A percentile compares a stretch with the other conserved stretches of the same genome.
phyloP scores from a whole-genome alignment of 2,797 vertebrate genomes.

The Mycteria americana region DNA sequence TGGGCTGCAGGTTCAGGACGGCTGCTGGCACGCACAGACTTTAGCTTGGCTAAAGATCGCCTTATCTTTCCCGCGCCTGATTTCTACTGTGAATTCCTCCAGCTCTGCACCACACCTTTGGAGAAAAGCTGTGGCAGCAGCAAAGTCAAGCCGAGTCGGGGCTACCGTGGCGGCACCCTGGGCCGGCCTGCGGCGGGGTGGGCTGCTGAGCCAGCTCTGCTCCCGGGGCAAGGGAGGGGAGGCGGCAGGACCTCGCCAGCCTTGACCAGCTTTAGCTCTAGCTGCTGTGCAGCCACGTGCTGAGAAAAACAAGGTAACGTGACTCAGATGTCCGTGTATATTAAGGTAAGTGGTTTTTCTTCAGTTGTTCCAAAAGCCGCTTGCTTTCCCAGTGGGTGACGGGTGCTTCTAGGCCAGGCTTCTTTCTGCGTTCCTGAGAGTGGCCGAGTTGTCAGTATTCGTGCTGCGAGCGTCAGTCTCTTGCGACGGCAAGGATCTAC shows the following conservation, averaged over 20 bases:
- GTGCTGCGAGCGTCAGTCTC: accelerated
- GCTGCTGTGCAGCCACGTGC: not conserved
- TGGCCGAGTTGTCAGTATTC: accelerated
- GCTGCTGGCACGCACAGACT: not conserved
- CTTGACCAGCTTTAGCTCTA: not conserved
- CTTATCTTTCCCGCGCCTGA: accelerated
- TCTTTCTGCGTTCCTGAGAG: not conserved
- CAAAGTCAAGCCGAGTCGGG: not conserved
- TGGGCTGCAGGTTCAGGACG: not conserved
- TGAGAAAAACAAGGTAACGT: not conserved
- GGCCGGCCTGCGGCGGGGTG: accelerated
- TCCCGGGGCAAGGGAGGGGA: accelerated
- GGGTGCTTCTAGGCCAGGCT: not conserved
- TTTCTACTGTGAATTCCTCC: not conserved
- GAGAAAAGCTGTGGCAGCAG: not conserved
- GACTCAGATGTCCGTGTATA: accelerated
- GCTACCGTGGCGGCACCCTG: not conserved
- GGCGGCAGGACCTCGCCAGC: not conserved
- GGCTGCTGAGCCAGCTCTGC: not conserved
- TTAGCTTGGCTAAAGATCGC: not conserved
- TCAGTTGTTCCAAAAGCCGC: not conserved
- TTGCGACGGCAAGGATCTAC: accelerated
- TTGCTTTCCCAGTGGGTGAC: not conserved
- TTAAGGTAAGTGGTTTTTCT: not conserved
- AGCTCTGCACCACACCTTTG: not conserved